phyloP scores from a whole-genome alignment of 1,140 invertebrate genomes.

The Anagrus nilaparvatae region DNA sequence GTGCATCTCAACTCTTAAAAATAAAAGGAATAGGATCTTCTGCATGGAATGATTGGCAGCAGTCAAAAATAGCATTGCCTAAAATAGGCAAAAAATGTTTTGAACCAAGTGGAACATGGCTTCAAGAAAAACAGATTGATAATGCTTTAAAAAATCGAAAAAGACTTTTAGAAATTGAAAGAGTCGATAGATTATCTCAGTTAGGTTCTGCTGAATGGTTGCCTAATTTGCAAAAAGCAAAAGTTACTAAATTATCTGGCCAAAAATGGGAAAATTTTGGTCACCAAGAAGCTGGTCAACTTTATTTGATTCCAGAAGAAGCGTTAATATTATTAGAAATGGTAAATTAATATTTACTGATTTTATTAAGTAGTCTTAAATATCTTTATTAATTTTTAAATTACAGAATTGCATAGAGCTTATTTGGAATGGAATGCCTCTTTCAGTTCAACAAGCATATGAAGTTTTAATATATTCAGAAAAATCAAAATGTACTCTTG shows the following conservation, averaged over 20 bases:
- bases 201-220: conserved; percentile 50
- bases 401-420: conserved; percentile 48
- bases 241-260: conserved; percentile 47
- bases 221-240: conserved; percentile 43
- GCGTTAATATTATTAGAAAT: conserved; percentile 51
- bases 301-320: conserved; percentile 52
- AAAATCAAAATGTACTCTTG: conserved; percentile 38
- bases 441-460: conserved; percentile 54
- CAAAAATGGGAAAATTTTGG: conserved; percentile 49
- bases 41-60: conserved; percentile 32
- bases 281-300: conserved; percentile 33
- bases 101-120: conserved; percentile 46
- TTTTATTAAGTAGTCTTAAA: not conserved
- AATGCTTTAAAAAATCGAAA: conserved; percentile 44
- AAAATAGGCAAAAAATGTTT: conserved; percentile 46
- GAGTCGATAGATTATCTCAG: conserved; percentile 46
- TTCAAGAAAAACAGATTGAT: conserved; percentile 50
- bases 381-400: not conserved
- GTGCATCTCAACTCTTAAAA: conserved; percentile 42
- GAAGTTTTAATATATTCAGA: conserved; percentile 40
- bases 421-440: conserved; percentile 42
- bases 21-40: conserved; percentile 41
- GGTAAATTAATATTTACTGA: conserved; percentile 35
- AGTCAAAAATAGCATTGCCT: conserved; percentile 37
- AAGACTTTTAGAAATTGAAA: conserved; percentile 45